Conservation (phyloP, 1,140 invertebrate species). For the Helicorthomorpha holstii region DNA sequence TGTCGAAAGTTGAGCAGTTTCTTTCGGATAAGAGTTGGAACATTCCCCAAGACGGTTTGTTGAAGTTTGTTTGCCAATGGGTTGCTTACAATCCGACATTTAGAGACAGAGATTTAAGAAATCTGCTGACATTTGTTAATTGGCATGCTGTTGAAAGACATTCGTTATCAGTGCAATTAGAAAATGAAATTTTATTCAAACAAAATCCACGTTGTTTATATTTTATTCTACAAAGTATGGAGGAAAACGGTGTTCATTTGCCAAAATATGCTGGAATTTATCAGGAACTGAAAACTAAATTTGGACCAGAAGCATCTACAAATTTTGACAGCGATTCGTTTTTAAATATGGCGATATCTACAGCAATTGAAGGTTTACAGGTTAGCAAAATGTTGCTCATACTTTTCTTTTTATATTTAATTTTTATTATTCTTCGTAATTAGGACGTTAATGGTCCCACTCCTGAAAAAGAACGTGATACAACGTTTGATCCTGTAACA, state of each 20-base stretch:
- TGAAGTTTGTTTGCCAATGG: slow-evolving; percentile 37
- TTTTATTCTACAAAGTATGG: slow-evolving; percentile 36
- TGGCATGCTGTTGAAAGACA: slow-evolving; percentile 28
- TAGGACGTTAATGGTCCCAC: slow-evolving; percentile 1
- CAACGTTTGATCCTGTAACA: slow-evolving; percentile 2
- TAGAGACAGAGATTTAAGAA: slow-evolving; percentile 32
- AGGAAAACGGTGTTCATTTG: slow-evolving; percentile 34
- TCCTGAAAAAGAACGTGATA: slow-evolving; percentile 9
- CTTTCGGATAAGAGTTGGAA: slow-evolving; percentile 16
- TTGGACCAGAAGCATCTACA: slow-evolving; percentile 17
- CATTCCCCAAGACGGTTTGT: slow-evolving; percentile 18
- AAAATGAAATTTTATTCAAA: slow-evolving; percentile 27
- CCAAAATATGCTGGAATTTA: slow-evolving; percentile 33
- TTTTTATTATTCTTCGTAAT: background rate
- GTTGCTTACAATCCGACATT: slow-evolving; percentile 27
- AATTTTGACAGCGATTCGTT: slow-evolving; percentile 23
- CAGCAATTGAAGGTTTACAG: slow-evolving; percentile 23
- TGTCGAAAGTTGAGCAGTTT: slow-evolving; percentile 22
- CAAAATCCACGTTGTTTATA: slow-evolving; percentile 34
- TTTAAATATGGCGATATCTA: slow-evolving; percentile 25
- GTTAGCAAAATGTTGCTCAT: background rate
- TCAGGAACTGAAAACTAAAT: slow-evolving; percentile 31
- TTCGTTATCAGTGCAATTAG: slow-evolving; percentile 30
- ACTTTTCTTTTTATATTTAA: slow-evolving; percentile 1
- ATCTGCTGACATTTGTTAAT: slow-evolving; percentile 31